phyloP scores from a whole-genome alignment of 2,113 vertebrate species.

The Dasyornis broadbenti region DNA sequence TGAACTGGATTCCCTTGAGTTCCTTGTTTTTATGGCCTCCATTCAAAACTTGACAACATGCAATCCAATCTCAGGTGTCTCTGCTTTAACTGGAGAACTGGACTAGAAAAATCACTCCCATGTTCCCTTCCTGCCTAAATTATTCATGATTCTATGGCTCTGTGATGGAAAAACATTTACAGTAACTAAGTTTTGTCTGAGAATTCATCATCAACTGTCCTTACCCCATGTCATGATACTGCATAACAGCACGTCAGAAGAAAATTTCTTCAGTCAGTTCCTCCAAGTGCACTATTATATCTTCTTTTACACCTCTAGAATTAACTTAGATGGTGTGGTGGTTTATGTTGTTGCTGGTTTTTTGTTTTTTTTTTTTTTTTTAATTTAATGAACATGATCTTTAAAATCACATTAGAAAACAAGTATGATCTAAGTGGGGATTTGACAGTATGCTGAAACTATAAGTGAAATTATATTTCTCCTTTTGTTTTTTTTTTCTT shows the following conservation, averaged over 20 bases:
- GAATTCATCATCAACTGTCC: not conserved
- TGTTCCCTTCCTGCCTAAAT: not conserved
- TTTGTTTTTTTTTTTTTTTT: not conserved
- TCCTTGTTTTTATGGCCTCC: not conserved
- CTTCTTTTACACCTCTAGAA: not conserved
- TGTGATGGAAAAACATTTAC: not conserved
- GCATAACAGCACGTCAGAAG: not conserved
- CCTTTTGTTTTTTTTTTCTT: not conserved
- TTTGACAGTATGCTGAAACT: not conserved
- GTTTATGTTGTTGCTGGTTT: not conserved
- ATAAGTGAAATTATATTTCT: not conserved
- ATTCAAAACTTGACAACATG: not conserved
- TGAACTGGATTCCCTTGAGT: not conserved
- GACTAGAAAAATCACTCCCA: not conserved
- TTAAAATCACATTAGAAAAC: not conserved
- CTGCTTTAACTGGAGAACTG: not conserved
- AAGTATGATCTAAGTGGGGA: not conserved
- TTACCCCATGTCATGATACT: not conserved
- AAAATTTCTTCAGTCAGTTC: not conserved
- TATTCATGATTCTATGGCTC: not conserved
- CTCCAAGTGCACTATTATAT: not conserved
- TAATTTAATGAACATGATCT: not conserved
- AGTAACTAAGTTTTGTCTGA: not conserved
- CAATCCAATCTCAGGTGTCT: accelerated
- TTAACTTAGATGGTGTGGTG: not conserved